A percentile compares a stretch with the other conserved stretches of the same genome.
Conservation (phyloP, 2,888 invertebrate genomes). For the Sphinx pinastri region DNA sequence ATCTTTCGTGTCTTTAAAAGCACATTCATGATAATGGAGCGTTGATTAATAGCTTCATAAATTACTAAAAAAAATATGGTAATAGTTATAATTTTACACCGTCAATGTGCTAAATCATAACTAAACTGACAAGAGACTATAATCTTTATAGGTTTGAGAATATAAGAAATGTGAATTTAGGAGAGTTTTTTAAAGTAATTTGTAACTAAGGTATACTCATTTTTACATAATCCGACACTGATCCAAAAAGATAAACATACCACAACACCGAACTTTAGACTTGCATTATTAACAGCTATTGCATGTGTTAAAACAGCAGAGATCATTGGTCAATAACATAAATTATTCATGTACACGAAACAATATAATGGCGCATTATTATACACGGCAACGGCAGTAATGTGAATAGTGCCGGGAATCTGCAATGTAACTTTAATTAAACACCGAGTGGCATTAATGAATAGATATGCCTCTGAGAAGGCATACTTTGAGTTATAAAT, state of each 20-base stretch:
- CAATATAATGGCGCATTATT: constrained; percentile 14
- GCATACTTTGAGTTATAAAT: no score
- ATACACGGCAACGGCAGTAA: not conserved
- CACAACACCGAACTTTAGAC: not conserved
- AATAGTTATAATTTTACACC: no score
- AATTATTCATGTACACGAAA: constrained; percentile 19
- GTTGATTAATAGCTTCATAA: no score
- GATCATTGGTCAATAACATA: constrained; percentile 24
- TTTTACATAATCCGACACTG: not conserved
- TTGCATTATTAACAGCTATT: not conserved
- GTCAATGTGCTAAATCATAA: no score
- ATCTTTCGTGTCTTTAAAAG: no score
- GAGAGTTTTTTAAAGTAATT: no score
- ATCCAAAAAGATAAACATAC: not conserved
- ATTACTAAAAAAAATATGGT: no score
- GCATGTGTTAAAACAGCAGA: constrained; percentile 34
- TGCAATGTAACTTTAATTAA: not conserved
- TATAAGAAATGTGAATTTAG: no score
- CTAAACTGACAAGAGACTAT: no score
- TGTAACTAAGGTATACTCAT: no score
- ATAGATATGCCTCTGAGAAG: not conserved
- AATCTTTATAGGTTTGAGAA: no score
- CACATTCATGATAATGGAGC: no score
- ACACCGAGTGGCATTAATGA: not conserved
- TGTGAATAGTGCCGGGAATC: not conserved